Base-by-base conservation (phyloP, 1,140 invertebrate species). In the Thaumetopoea pityocampa region DNA sequence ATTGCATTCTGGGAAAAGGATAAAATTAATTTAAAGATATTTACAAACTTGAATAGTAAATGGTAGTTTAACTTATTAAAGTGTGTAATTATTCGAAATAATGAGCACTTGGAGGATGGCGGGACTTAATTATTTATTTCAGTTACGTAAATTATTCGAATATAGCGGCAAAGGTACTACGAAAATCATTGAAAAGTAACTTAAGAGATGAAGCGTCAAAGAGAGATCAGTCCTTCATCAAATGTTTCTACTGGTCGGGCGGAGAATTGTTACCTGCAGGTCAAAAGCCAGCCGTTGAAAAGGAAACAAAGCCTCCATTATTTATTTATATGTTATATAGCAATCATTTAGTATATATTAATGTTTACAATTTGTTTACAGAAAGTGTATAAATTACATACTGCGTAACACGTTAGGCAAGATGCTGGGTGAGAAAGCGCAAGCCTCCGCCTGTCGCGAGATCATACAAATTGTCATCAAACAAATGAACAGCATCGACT, bases 301-400 rank as follows among this genome's bases (percentile, higher is more conserved):
- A n/a, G n/a, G n/a, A n/a, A n/a, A n/a, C n/a, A n/a, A n/a, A n/a
- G n/a, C n/a, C n/a, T n/a, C n/a, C n/a, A n/a, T n/a, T n/a, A n/a
- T n/a, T 7, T 15, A 28, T 9, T 6, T 8, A n/a, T 8, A 23
- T 2, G 2, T n/a, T 5, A 23, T n/a, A 23, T 5, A 14, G 1
- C 5, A 26, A 2, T 2, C 5, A 6, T 14, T 27, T 19, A 5
- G 0, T 8, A 11, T 6, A 23, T 16, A 4, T 36, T 6, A 32
- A 10, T 11, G 6, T 42, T 20, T 37, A 22, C 11, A 2, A 0
- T 27, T 48, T 45, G 15, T 17, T 52, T 52, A 4, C 42, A 84
- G 98, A 49, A 98, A 98, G 84, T 99, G 98, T 77, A 94, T 99
- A 26, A 95, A 94, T 67, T 99, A 98, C 72, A 97, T 99, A 62